phyloP scores from a whole-genome alignment of 2,113 vertebrate genomes.

The Malurus melanocephalus region DNA sequence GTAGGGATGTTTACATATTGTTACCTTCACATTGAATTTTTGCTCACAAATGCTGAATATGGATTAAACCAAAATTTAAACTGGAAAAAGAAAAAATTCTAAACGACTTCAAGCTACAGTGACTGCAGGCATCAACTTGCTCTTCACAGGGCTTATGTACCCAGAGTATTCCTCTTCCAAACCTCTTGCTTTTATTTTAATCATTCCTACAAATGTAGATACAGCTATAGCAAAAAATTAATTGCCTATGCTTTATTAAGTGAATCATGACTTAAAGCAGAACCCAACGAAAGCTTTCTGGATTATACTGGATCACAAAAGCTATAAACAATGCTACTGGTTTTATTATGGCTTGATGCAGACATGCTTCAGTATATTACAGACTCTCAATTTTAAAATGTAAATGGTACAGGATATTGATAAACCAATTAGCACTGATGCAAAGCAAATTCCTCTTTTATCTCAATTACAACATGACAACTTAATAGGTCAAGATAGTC shows the following conservation, averaged over 20 bases:
- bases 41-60: neutral
- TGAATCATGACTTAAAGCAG: conserved; percentile 37
- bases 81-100: neutral
- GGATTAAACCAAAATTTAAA: neutral
- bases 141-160: neutral
- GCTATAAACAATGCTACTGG: conserved; percentile 37
- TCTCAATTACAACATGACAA: conserved; percentile 87
- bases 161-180: conserved; percentile 7
- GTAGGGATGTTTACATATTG: neutral
- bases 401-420: conserved; percentile 83
- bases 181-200: conserved; percentile 31
- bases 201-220: conserved; percentile 1
- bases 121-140: conserved; percentile 9
- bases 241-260: conserved; percentile 46
- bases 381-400: conserved; percentile 81
- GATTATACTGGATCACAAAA: conserved; percentile 26
- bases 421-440: conserved; percentile 86
- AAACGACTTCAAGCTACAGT: neutral
- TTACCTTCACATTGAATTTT: neutral
- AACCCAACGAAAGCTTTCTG: conserved; percentile 24
- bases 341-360: conserved; percentile 68
- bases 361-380: conserved; percentile 67
- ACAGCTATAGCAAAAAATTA: conserved; percentile 44
- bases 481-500: conserved; percentile 85
- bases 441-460: conserved; percentile 88